Percentiles rank a stretch among this genome's conserved stretches.
Conservation (phyloP, 2,888 invertebrate species). For the Halocaridina rubra region DNA sequence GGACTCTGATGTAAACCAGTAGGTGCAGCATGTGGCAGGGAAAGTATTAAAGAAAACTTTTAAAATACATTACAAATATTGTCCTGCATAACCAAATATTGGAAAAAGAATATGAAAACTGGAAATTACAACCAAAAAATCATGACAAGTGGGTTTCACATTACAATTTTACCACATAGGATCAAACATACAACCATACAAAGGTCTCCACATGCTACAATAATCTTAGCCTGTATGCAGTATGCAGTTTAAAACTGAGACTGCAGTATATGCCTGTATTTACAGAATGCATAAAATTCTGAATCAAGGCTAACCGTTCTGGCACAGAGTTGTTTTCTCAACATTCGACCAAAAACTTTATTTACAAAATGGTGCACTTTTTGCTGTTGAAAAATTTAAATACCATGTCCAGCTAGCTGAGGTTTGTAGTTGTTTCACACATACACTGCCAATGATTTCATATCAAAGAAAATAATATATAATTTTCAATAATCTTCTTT, state of each 20-base stretch:
- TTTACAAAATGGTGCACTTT: conserved; percentile 25
- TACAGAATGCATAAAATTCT: conserved; percentile 22
- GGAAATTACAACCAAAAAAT: conserved; percentile 55
- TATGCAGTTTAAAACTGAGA: conserved; percentile 29
- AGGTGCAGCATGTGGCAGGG: conserved; percentile 47
- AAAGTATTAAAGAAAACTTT: conserved; percentile 23
- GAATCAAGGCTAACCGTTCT: conserved; percentile 25
- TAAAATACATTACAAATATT: conserved; percentile 15
- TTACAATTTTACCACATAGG: conserved; percentile 25
- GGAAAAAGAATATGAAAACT: conserved; percentile 28
- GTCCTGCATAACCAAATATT: conserved; percentile 12
- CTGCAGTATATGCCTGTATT: conserved; percentile 20
- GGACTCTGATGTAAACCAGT: conserved; percentile 27
- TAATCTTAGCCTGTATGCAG: conserved; percentile 23
- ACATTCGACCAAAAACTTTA: conserved; percentile 24
- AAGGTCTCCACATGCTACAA: conserved; percentile 43
- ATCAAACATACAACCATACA: conserved; percentile 38
- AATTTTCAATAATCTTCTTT: conserved; percentile 38
- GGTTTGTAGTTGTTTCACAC: conserved; percentile 31
- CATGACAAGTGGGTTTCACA: background rate
- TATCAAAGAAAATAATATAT: conserved; percentile 49
- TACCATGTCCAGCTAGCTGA: conserved; percentile 44
- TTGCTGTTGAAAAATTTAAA: conserved; percentile 12
- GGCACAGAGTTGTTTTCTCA: conserved; percentile 3
- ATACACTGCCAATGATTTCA: conserved; percentile 31